These are phyloP conservation scores for Archips crataeganus DNA, from an alignment of 2,888 invertebrate genomes.

Conservation along the genomic window DNA sequence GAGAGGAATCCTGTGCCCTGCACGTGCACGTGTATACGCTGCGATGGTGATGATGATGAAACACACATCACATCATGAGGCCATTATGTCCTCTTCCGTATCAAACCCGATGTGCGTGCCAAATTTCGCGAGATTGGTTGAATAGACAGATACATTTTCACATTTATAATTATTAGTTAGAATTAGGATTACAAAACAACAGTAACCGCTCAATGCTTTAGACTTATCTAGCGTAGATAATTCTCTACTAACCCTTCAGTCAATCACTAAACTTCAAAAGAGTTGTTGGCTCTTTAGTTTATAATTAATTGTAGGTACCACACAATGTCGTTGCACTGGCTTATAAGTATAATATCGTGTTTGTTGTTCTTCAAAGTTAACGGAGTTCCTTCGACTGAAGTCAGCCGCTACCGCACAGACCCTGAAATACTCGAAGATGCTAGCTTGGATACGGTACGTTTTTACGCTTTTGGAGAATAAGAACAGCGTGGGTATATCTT, in stretches of 20 bases:
- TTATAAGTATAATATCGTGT: slow-evolving; percentile 6
- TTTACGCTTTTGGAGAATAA: not conserved
- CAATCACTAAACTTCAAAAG: slow-evolving; percentile 19
- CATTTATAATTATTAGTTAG: no score
- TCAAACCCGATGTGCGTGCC: no score
- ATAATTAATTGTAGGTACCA: not conserved
- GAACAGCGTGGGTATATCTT: no score
- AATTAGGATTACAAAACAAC: slow-evolving; percentile 24
- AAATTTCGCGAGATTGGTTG: no score
- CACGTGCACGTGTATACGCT: no score
- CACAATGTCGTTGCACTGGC: slow-evolving; percentile 19
- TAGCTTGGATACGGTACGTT: slow-evolving; percentile 71
- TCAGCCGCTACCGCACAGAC: slow-evolving; percentile 48
- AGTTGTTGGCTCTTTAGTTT: slow-evolving; percentile 27
- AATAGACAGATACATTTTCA: not conserved
- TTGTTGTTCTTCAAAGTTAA: slow-evolving; percentile 27
- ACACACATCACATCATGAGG: no score
- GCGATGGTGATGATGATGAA: no score
- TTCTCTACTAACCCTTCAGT: slow-evolving; percentile 30
- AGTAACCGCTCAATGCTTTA: slow-evolving; percentile 18
- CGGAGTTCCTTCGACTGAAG: slow-evolving; percentile 9
- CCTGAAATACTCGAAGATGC: slow-evolving; percentile 69
- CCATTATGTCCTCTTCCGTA: no score
- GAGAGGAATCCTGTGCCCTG: no score
- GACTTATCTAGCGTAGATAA: slow-evolving; percentile 32